A percentile compares a stretch with the other conserved stretches of the same genome.
These are phyloP conservation scores for Sebastes hubbsi DNA, from an alignment of 2,797 vertebrate genomes.

Conservation along the genomic window DNA sequence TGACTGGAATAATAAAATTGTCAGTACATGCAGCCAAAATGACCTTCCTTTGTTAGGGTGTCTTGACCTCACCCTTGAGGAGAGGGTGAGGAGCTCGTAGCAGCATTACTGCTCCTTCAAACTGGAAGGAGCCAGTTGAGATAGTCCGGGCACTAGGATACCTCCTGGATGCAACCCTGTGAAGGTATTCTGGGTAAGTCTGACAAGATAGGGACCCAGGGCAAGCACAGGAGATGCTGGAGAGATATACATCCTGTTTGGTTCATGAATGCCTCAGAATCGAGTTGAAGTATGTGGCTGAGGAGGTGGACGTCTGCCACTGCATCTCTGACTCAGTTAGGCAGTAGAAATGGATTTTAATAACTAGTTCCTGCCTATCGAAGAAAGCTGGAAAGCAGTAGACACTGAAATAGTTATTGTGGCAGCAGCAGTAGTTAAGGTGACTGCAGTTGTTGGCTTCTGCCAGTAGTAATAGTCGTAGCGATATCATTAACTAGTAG, in stretches of 20 bases:
- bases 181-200: neutral
- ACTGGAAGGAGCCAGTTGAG: neutral
- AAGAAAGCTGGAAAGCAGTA: neutral
- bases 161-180: neutral
- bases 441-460: neutral
- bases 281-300: neutral
- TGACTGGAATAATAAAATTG: neutral
- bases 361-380: neutral
- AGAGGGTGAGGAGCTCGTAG: neutral
- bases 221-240: neutral
- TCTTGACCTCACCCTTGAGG: neutral
- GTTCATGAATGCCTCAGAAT: neutral
- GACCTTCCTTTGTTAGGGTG: neutral
- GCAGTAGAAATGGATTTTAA: neutral
- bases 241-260: neutral
- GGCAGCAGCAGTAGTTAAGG: neutral
- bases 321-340: neutral
- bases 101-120: neutral
- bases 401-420: neutral
- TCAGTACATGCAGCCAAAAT: neutral
- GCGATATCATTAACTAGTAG: neutral
- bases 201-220: neutral
- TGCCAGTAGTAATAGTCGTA: neutral
- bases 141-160: neutral
- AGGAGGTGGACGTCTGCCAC: neutral